phyloP scores from a whole-genome alignment of 2,113 vertebrate species.

The Ginglymostoma cirratum region DNA sequence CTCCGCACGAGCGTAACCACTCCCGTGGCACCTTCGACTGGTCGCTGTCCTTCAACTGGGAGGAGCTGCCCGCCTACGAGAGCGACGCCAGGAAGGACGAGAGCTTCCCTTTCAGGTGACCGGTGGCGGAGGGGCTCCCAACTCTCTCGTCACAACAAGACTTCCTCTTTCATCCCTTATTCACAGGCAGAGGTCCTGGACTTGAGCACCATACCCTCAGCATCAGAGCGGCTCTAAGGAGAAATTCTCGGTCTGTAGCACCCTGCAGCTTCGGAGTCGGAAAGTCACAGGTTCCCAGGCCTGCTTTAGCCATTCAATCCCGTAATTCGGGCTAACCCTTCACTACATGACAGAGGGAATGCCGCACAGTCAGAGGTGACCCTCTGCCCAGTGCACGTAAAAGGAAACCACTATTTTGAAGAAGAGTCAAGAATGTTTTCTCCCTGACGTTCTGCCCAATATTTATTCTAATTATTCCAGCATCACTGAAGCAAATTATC shows the following conservation, averaged over 20 bases:
- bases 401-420: not conserved
- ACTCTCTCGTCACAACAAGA: not conserved
- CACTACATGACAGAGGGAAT: too few relatives aligned
- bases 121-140: too few relatives aligned
- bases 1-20: not conserved
- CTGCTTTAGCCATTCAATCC: too few relatives aligned
- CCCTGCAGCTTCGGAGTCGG: not conserved
- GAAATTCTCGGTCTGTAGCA: not conserved
- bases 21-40: not conserved
- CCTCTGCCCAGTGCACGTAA: too few relatives aligned
- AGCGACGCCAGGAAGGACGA: not conserved
- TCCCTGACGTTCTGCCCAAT: not conserved
- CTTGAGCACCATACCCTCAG: not conserved
- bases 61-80: not conserved
- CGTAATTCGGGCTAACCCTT: too few relatives aligned
- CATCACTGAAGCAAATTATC: too few relatives aligned
- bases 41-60: not conserved
- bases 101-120: conserved; percentile 1
- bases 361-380: too few relatives aligned
- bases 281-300: too few relatives aligned
- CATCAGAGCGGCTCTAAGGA: not conserved
- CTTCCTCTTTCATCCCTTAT: not conserved
- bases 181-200: not conserved
- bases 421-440: not conserved
- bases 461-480: too few relatives aligned